These are phyloP conservation scores for Ammodytes dubius DNA, from an alignment of 2,113 vertebrate genomes.

Conservation along the genomic window DNA sequence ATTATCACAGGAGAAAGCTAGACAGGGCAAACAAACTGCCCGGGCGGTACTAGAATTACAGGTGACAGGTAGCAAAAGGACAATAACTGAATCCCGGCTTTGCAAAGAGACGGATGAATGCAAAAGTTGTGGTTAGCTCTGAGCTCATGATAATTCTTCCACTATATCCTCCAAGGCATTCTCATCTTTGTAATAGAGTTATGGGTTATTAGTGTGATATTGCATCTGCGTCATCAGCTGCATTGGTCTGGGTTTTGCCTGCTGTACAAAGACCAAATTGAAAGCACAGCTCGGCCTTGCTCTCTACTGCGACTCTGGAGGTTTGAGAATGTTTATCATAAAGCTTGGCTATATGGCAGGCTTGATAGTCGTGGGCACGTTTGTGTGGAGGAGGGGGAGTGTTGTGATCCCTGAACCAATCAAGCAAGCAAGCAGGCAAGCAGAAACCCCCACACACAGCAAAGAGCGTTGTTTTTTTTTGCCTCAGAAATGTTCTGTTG, in stretches of 20 bases:
- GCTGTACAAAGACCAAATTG: conserved; percentile 30
- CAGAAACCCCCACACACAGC: background rate
- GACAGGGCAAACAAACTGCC: background rate
- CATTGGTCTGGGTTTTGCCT: conserved; percentile 21
- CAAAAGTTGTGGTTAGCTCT: background rate
- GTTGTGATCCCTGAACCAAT: conserved; percentile 29
- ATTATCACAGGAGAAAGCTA: background rate
- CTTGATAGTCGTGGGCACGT: conserved; percentile 6
- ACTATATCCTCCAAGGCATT: background rate
- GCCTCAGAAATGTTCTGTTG: conserved; percentile 1
- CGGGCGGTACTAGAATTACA: conserved; percentile 2
- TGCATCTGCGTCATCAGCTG: conserved; percentile 4
- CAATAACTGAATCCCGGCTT: background rate
- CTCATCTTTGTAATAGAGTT: background rate
- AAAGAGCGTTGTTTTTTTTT: background rate
- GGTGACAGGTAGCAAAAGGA: background rate
- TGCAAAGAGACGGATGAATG: background rate
- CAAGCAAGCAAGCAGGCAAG: background rate
- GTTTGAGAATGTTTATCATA: conserved; percentile 40
- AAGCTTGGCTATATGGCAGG: conserved; percentile 24
- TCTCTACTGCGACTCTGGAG: conserved; percentile 27
- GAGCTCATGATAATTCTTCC: background rate
- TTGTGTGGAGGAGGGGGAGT: conserved; percentile 36
- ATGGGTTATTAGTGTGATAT: conserved; percentile 4
- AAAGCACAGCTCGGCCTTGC: conserved; percentile 30